These are phyloP conservation scores for Orchestia grillus DNA, from an alignment of 1,140 invertebrate genomes.

Conservation along the genomic window DNA sequence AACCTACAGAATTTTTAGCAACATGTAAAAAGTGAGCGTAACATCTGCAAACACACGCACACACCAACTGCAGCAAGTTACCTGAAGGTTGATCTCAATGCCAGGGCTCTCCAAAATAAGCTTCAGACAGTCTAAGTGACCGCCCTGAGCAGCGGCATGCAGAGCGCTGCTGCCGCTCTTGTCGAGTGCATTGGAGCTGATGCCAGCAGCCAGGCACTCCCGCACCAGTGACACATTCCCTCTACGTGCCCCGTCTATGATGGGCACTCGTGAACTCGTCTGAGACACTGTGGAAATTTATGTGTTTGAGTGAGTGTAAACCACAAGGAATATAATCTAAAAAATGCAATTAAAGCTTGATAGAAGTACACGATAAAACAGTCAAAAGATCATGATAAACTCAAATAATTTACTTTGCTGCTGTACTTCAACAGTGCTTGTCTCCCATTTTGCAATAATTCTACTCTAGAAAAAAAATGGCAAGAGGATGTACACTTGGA, in stretches of 20 bases:
- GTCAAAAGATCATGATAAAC: no score
- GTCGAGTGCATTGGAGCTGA: slow-evolving; percentile 80
- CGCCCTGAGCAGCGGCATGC: slow-evolving; percentile 79
- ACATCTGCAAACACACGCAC: no score
- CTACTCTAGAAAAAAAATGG: no score
- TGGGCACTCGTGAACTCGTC: slow-evolving; percentile 74
- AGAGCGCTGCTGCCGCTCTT: slow-evolving; percentile 79
- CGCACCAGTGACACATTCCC: slow-evolving; percentile 78
- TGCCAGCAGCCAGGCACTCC: slow-evolving; percentile 78
- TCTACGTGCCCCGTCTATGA: slow-evolving; percentile 81
- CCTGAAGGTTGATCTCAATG: slow-evolving; percentile 69
- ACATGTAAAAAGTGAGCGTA: neutral
- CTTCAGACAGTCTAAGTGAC: slow-evolving; percentile 72
- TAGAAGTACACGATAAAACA: no score
- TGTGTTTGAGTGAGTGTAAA: neutral
- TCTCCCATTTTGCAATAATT: no score
- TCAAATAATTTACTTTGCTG: no score
- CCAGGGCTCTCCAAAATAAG: slow-evolving; percentile 69
- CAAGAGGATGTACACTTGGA: no score
- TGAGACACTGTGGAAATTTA: neutral
- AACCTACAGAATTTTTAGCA: slow-evolving; percentile 26
- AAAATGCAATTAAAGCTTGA: neutral
- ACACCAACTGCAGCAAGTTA: slow-evolving; percentile 48
- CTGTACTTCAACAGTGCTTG: no score
- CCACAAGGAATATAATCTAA: neutral